Evolutionary conservation across 2,113 vertebrate species (phyloP), one percentile per base, ranked within the genome.

Genomic region (Melanocharis versteri): DNA sequence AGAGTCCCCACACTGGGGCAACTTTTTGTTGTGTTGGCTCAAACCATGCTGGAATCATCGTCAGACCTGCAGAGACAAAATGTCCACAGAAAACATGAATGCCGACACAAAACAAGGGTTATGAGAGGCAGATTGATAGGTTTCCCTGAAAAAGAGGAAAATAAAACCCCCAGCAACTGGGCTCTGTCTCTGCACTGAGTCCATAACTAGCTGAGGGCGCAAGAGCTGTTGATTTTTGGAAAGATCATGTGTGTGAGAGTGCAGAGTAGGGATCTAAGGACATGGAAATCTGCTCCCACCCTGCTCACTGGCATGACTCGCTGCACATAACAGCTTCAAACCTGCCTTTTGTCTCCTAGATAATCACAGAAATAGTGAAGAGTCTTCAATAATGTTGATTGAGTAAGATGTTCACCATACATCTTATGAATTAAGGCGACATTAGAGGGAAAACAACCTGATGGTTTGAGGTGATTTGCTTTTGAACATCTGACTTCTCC

Each of bases 221-320:
- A 44, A 9, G 10, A 47, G 18, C 4, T 47, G 6, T 7, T 66
- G 47, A 10, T 42, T 81, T 68, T 24, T 21, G 30, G 51, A 20
- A 60, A 51, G 19, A 10, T 17, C 3, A 0, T 10, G 22, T 2
- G 2, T 15, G 4, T 58, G 11, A 33, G 21, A 11, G 9, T 7
- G 28, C n/a, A n/a, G 14, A 24, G 11, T 1, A 48, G 2, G 19
- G 24, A 19, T 70, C 37, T 35, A 20, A 64, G 53, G 30, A 27
- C 6, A 1, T 2, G 28, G 48, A 60, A 76, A 64, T 37, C 47
- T 70, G 17, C 39, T 91, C n/a, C 35, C 2, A 2, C 2, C n/a
- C 10, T 42, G 3, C 54, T 56, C 1, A 0, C 15, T 50, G 65
- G 50, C 30, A 33, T 26, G 15, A 45, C 47, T 57, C 58, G 30